Evolutionary conservation across 2,888 invertebrate genomes (phyloP), one percentile per base, ranked within the genome.

Genomic region (Drosophila melanosoma): DNA sequence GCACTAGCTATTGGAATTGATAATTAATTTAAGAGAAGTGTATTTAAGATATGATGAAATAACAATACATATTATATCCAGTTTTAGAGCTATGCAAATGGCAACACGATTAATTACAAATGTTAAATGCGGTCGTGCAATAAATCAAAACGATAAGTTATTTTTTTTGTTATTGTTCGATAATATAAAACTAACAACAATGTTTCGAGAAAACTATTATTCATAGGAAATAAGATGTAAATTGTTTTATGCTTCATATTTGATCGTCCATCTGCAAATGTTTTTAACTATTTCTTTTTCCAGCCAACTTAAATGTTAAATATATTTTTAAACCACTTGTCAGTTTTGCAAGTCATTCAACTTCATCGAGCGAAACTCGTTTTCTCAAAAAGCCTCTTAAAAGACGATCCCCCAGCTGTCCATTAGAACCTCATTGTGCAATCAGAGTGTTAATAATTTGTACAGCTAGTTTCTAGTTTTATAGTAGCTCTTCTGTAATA

Each of bases 311-410:
- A 26, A 20, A 57, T 20, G 53, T 33, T 40, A 40, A 59, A 38
- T 54, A 51, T 23, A 15, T n/a, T 15, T 17, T 26, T 36, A 17
- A 10, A n/a, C 42, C 48, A 63, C 20, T 49, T 63, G 59, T 20
- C 11, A 8, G 20, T 33, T 42, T 51, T 20, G 49, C 38, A 38
- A 76, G 63, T 69, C 72, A 53, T 64, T 69, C 64, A 69, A 81
- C 69, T 45, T 57, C 3, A 51, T n/a, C 26, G 15, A 32, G 33
- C 17, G 1, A 59, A 83, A 64, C 83, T 10, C 52, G 83, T 76
- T 80, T 80, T 42, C 29, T 5, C 26, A 45, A 23, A 11, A 7
- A 11, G 33, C 10, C 26, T 10, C 12, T 23, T 15, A 58, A 36
- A 51, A 36, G 35, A 32, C 53, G 8, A 60, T 2, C 49, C 29